phyloP scores from a whole-genome alignment of 2,888 invertebrate genomes.

The Acronicta leporina region DNA sequence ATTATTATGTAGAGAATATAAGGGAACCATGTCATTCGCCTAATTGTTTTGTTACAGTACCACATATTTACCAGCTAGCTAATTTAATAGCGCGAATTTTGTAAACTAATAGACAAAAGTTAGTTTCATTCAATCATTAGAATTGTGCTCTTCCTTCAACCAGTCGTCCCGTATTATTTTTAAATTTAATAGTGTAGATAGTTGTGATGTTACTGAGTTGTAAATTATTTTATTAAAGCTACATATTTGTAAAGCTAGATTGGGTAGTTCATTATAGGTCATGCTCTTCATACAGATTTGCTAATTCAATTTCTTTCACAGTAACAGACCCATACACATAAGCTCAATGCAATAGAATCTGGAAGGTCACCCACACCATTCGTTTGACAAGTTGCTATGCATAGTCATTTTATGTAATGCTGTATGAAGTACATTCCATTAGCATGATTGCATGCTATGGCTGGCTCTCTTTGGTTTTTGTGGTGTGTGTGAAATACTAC shows the following conservation, averaged over 20 bases:
- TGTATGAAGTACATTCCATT: constrained; percentile 41
- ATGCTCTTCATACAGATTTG: constrained; percentile 6
- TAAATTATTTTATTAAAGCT: background rate
- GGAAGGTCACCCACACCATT: constrained; percentile 15
- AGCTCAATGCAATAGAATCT: constrained; percentile 13
- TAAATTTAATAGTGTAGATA: background rate
- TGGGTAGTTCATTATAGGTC: constrained; percentile 1
- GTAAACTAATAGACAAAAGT: no score
- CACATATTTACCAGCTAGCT: no score
- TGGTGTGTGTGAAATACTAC: constrained; percentile 29
- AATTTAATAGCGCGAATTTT: no score
- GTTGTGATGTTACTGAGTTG: background rate
- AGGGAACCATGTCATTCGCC: no score
- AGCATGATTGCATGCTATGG: constrained; percentile 43
- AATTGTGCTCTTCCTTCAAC: no score
- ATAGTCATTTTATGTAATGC: constrained; percentile 29
- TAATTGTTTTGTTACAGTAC: no score
- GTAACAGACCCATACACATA: constrained; percentile 3
- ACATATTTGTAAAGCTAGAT: background rate
- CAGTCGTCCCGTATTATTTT: background rate
- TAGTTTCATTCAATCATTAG: no score
- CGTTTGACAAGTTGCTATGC: constrained; percentile 9
- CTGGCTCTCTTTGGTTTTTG: constrained; percentile 36
- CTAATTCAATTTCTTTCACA: background rate
- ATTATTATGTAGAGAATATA: no score